These are phyloP conservation scores for Zeugodacus cucurbitae DNA, from an alignment of 1,140 invertebrate species.

Conservation along the genomic window DNA sequence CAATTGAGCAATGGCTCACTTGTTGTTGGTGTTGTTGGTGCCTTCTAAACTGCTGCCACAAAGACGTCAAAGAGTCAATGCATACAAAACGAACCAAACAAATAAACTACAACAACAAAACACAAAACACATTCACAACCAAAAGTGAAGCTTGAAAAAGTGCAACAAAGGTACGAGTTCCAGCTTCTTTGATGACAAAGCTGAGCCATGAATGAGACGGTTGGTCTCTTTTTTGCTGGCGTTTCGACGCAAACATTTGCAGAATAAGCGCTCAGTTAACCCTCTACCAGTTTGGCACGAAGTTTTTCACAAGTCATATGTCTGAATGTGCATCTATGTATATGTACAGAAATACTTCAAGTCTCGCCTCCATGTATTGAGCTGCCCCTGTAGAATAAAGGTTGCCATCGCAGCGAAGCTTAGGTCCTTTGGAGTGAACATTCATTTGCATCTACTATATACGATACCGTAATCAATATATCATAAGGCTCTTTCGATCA, in stretches of 20 bases:
- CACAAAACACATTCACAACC: background rate
- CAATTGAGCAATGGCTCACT: background rate
- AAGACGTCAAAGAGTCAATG: conserved; percentile 13
- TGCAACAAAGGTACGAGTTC: background rate
- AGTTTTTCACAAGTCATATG: too few species aligned
- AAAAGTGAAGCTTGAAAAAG: background rate
- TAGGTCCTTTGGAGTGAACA: too few species aligned
- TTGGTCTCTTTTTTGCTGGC: background rate
- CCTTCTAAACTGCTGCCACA: background rate
- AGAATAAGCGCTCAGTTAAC: background rate
- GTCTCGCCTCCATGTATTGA: too few species aligned
- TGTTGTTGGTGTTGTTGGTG: background rate
- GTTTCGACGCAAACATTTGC: background rate
- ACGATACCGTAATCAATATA: too few species aligned
- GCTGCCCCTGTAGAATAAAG: too few species aligned
- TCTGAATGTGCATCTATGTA: too few species aligned
- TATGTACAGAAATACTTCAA: too few species aligned
- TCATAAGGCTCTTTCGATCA: too few species aligned
- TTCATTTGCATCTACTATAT: too few species aligned
- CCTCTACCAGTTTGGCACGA: background rate
- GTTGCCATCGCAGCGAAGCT: too few species aligned
- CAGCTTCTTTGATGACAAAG: background rate
- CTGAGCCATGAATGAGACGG: background rate
- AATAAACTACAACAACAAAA: background rate
- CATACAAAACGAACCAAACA: background rate